These are phyloP conservation scores for Hassar affinis DNA, from an alignment of 2,113 vertebrate genomes.

Conservation along the genomic window DNA sequence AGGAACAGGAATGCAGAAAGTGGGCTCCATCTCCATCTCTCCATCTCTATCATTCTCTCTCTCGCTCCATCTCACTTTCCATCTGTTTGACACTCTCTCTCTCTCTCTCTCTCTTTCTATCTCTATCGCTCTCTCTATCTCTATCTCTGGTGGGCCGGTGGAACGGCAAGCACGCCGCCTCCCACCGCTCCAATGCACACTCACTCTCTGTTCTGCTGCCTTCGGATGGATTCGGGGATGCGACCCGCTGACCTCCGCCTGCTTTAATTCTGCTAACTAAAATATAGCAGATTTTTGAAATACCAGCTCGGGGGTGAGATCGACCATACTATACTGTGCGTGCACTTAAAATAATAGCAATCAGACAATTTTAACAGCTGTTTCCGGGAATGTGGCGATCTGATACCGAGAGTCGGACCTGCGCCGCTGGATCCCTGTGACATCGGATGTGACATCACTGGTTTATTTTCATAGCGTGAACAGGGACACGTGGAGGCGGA, in stretches of 20 bases:
- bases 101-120: conserved; percentile 59
- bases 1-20: conserved; percentile 65
- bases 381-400: background rate
- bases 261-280: conserved; percentile 3
- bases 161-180: conserved; percentile 25
- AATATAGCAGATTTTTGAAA: conserved; percentile 26
- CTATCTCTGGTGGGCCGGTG: conserved; percentile 45
- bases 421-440: background rate
- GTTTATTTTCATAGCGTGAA: background rate
- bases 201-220: conserved; percentile 32
- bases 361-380: background rate
- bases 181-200: conserved; percentile 21
- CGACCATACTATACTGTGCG: conserved; percentile 40
- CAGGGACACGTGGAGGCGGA: background rate
- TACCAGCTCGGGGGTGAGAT: background rate
- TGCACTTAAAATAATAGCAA: background rate
- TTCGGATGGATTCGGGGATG: conserved; percentile 26
- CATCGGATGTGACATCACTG: background rate
- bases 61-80: conserved; percentile 60
- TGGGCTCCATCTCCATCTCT: conserved; percentile 61
- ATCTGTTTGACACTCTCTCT: conserved; percentile 51
- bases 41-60: conserved; percentile 52
- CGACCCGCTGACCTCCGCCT: conserved; percentile 30
- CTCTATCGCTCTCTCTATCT: conserved; percentile 57
- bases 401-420: background rate